Evolutionary conservation across 2,888 invertebrate genomes (phyloP), one percentile per base, ranked within the genome.

Genomic region (Drosophila nigricruria): DNA sequence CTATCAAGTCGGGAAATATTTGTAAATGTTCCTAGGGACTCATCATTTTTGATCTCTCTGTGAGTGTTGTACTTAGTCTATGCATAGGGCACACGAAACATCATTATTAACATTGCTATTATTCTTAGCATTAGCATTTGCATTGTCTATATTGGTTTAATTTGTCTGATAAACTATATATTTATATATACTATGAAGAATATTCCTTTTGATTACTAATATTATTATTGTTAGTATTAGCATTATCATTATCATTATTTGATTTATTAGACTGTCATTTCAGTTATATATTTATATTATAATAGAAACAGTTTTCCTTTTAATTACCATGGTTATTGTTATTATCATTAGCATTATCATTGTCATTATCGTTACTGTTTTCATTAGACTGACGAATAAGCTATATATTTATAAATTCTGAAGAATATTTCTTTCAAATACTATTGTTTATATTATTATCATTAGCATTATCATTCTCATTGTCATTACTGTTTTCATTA

Each of bases 1-100:
- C 34, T 1, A 47, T 30, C 36, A 64, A 64, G 57, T 74, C 64
- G 38, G 59, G 73, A 74, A 74, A 74, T 74, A 57, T 74, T 74
- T 74, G 73, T 74, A 69, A 74, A 74, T 64, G 40, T 69, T 58
- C 73, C 23, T 30, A 6, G 30, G 30, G 30, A 30, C 30, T 30
- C 30, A 30, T 8, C 30, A 6, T 30, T 10, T 10, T 30, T 58
- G 47, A 49, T 49, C 47, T 49, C 3, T 30, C 12, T 5, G 0
- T 8, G n/a, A 47, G n/a, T 27, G 12, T 27, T 54, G 20, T 3
- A 27, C 18, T 40, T 8, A 53, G 45, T 8, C 25, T 4, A 16
- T 16, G 8, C 16, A 8, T 3, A 10, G 40, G 18, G 9, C 9
- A 40, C 5, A 18, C 5, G 16, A 5, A 16, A 3, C 8, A n/a